Percentiles rank a stretch among this genome's conserved stretches.
Conservation (phyloP, 2,888 invertebrate genomes). For the Acleris literana region DNA sequence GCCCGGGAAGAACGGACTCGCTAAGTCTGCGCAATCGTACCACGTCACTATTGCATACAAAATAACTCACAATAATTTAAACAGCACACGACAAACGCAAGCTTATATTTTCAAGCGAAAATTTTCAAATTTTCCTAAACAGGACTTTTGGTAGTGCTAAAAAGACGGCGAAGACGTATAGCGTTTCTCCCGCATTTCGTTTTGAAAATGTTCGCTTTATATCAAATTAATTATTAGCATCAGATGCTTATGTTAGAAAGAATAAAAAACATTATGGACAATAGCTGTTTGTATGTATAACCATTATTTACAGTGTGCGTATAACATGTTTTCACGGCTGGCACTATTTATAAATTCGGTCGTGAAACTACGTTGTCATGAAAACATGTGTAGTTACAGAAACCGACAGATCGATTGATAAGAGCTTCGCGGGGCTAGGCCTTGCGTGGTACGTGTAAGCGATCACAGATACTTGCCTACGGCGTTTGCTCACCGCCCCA, state of each 20-base stretch:
- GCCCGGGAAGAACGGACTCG: slow-evolving; percentile 96
- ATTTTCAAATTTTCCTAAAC: too few relatives aligned
- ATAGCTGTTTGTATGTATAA: background rate
- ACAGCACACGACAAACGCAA: slow-evolving; percentile 31
- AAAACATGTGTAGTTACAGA: slow-evolving; percentile 72
- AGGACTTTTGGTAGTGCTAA: too few relatives aligned
- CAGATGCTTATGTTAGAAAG: slow-evolving; percentile 10
- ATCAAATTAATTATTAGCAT: slow-evolving; percentile 40
- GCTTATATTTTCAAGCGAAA: too few relatives aligned
- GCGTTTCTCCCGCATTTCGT: too few relatives aligned
- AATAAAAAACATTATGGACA: background rate
- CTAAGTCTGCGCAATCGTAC: slow-evolving; percentile 89
- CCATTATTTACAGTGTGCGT: slow-evolving; percentile 63
- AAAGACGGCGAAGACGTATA: too few relatives aligned
- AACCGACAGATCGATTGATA: slow-evolving; percentile 72
- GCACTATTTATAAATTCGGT: slow-evolving; percentile 34
- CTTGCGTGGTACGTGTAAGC: slow-evolving; percentile 83
- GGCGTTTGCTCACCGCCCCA: slow-evolving; percentile 71
- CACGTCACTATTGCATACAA: slow-evolving; percentile 42
- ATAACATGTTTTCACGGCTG: slow-evolving; percentile 67
- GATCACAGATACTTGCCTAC: slow-evolving; percentile 78
- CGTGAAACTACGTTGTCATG: slow-evolving; percentile 55
- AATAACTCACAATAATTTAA: slow-evolving; percentile 37
- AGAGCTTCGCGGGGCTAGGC: slow-evolving; percentile 79
- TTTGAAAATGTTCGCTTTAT: too few relatives aligned